phyloP scores from a whole-genome alignment of 2,797 vertebrate species.

The Threskiornis aethiopicus region DNA sequence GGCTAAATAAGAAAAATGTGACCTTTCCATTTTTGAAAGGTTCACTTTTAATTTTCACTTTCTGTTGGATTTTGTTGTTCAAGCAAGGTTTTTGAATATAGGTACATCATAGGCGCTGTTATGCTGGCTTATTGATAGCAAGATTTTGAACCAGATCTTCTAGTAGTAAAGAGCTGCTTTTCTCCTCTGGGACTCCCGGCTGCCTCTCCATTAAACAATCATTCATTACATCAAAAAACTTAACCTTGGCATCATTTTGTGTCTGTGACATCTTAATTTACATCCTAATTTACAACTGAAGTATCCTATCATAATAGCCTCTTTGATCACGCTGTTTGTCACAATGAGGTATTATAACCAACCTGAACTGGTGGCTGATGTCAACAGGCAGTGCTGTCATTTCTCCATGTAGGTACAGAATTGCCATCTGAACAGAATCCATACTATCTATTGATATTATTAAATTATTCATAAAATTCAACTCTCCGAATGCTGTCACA shows the following conservation, averaged over 20 bases:
- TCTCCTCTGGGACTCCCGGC: not conserved
- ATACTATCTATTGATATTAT: not conserved
- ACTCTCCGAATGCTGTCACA: not conserved
- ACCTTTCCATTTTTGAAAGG: not conserved
- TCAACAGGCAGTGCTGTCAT: not conserved
- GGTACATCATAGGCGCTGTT: not conserved
- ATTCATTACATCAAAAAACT: slow-evolving; percentile 24
- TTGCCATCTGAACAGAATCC: not conserved
- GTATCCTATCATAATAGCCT: not conserved
- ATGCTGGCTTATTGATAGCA: not conserved
- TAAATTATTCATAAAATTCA: not conserved
- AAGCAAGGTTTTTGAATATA: not conserved
- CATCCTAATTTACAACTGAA: slow-evolving; percentile 25
- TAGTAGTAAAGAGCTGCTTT: not conserved
- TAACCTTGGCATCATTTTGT: slow-evolving; percentile 40
- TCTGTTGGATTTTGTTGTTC: not conserved
- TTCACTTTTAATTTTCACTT: not conserved
- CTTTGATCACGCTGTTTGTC: slow-evolving; percentile 27
- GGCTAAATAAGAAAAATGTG: not conserved
- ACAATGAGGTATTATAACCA: slow-evolving; percentile 9
- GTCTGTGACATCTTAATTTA: slow-evolving; percentile 34
- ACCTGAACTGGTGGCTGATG: not conserved
- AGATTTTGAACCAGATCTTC: not conserved
- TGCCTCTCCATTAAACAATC: not conserved
- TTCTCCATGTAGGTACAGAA: not conserved